These are phyloP conservation scores for Polietes domitor DNA, from an alignment of 2,888 invertebrate species.

Conservation along the genomic window DNA sequence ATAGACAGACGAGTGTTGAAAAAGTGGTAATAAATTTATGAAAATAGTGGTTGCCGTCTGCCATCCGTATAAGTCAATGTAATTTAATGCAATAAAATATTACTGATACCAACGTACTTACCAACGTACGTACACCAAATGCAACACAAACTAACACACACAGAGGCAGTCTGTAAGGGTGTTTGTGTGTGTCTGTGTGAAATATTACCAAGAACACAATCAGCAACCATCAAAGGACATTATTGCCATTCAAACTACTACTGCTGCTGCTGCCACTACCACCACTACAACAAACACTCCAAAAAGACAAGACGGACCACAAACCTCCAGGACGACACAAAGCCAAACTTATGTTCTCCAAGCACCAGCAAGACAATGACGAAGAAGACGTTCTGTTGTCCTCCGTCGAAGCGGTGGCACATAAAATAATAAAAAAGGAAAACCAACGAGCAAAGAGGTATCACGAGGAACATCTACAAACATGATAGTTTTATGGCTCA, in stretches of 20 bases:
- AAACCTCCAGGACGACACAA: constrained; percentile 51
- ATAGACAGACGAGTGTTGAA: constrained; percentile 33
- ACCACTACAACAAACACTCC: constrained; percentile 23
- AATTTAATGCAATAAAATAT: constrained; percentile 68
- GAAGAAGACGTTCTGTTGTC: constrained; percentile 30
- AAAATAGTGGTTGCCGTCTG: constrained; percentile 67
- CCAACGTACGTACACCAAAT: constrained; percentile 22
- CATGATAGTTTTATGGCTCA: constrained; percentile 66
- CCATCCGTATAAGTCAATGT: constrained; percentile 66
- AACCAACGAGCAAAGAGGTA: constrained; percentile 44
- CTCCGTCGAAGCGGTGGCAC: constrained; percentile 32
- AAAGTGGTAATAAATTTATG: constrained; percentile 67
- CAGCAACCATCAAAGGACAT: constrained; percentile 70
- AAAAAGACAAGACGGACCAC: constrained; percentile 29
- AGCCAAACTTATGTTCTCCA: constrained; percentile 59
- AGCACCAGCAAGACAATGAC: constrained; percentile 23
- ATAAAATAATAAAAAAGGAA: constrained; percentile 59
- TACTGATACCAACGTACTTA: constrained; percentile 61
- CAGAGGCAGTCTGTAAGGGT: constrained; percentile 39
- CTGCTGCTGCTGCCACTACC: constrained; percentile 37
- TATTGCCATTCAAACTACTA: constrained; percentile 67
- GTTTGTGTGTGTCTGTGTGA: constrained; percentile 56
- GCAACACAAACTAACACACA: constrained; percentile 38
- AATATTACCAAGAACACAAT: constrained; percentile 68
- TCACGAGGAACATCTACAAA: constrained; percentile 47